These are phyloP conservation scores for Catharus ustulatus DNA, from an alignment of 2,797 vertebrate species.

Conservation along the genomic window DNA sequence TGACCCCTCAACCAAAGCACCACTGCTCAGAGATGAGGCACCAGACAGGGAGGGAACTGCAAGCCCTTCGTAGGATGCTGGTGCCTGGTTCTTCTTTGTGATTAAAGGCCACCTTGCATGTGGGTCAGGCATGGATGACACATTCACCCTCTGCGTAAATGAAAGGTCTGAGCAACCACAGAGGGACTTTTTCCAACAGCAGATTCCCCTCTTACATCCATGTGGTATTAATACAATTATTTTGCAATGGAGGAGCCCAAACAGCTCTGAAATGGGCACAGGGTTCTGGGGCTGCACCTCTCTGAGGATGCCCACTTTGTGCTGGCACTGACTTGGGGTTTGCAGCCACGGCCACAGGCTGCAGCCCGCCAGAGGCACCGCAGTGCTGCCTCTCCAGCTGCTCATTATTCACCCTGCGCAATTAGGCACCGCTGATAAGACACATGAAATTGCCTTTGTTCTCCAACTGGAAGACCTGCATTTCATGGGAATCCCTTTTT, in stretches of 20 bases:
- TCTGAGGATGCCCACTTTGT: not conserved
- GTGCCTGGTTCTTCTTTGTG: not conserved
- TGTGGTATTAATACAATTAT: not conserved
- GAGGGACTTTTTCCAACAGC: not conserved
- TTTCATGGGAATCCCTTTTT: not conserved
- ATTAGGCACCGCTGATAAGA: conserved; percentile 51
- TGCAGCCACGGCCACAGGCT: not conserved
- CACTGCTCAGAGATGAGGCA: not conserved
- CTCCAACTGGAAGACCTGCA: conserved; percentile 33
- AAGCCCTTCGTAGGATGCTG: not conserved
- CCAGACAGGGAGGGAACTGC: not conserved
- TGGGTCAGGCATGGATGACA: not conserved
- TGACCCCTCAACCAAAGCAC: too few species aligned
- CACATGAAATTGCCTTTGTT: conserved; percentile 62
- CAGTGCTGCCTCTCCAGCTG: conserved; percentile 2
- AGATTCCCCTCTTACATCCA: not conserved
- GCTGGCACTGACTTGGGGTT: not conserved
- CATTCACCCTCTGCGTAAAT: not conserved
- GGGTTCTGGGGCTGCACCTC: not conserved
- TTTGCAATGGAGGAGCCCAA: not conserved
- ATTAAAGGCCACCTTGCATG: not conserved
- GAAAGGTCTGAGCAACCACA: not conserved
- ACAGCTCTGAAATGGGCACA: not conserved
- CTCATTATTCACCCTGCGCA: conserved; percentile 62
- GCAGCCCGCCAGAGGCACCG: not conserved